These are phyloP conservation scores for Sturnus vulgaris DNA, from an alignment of 2,113 vertebrate genomes.

Conservation along the genomic window DNA sequence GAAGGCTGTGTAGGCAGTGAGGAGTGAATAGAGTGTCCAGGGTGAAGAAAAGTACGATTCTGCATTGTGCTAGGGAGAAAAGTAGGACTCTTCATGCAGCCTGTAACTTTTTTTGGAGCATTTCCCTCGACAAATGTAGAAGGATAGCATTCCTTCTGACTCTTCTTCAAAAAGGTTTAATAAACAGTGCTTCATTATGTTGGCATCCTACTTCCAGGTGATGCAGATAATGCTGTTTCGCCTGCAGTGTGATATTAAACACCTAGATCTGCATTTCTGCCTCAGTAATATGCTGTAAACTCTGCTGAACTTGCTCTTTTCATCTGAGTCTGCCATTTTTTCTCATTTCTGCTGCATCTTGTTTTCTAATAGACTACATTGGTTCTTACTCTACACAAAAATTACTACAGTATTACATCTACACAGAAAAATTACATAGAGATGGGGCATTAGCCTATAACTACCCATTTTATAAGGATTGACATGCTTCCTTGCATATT, in stretches of 20 bases:
- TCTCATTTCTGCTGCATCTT: not conserved
- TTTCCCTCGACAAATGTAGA: not conserved
- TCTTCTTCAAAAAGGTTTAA: not conserved
- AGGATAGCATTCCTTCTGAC: not conserved
- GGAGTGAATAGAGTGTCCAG: not conserved
- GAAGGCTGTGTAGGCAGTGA: not conserved
- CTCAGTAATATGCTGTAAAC: not conserved
- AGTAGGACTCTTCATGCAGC: not conserved
- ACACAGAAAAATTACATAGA: not conserved
- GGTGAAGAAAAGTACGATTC: not conserved
- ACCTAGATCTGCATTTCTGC: not conserved
- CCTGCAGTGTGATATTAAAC: slow-evolving; percentile 30
- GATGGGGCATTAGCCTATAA: not conserved
- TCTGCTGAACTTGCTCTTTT: not conserved
- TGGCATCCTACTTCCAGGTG: slow-evolving; percentile 27
- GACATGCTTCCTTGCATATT: not conserved
- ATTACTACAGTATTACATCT: not conserved
- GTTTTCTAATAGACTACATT: not conserved
- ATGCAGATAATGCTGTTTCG: not conserved
- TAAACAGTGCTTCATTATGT: not conserved
- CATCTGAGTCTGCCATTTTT: not conserved
- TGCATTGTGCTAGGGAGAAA: not conserved
- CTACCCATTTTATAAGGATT: not conserved
- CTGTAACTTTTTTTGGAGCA: not conserved
- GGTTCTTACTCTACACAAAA: not conserved